Base-by-base conservation (phyloP, 2,797 vertebrate genomes). In the Aulostomus chinensis region DNA sequence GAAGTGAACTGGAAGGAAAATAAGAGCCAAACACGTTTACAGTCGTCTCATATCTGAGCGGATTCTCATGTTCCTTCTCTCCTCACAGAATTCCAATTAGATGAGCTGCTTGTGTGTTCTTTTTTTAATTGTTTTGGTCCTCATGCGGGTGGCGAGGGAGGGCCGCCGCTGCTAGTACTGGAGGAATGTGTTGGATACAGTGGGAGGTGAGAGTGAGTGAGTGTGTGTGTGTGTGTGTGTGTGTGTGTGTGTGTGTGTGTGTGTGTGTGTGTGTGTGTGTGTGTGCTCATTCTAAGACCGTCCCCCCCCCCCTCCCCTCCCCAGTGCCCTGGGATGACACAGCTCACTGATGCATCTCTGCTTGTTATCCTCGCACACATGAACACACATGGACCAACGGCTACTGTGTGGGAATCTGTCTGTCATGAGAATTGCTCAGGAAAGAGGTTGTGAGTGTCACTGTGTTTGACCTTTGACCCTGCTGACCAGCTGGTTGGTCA, bases 281-380 rank as follows among this genome's bases (percentile, higher is more conserved):
- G 45, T 29, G 58, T 17, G n/a, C n/a, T n/a, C n/a, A n/a, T n/a
- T n/a, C n/a, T n/a, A n/a, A n/a, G n/a, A n/a, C n/a, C n/a, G n/a
- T n/a, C n/a, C n/a, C n/a, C 17, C 34, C 18, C n/a, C 18, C 49
- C 68, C 34, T 54, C 50, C 76, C 65, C 62, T 68, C 76, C 71
- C 69, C 29, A 68, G 68, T 78, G 90, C 87, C 91, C 76, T 77
- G 25, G 87, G 92, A 94, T 93, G 94, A 94, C 92, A 93, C 91
- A 67, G 89, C 87, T 91, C 93, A 94, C 88, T 94, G 94, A 93
- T 94, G 91, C 92, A 85, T 91, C 89, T 81, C 84, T 4, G 67
- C 92, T 95, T 93, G 95, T 96, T 96, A 95, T 89, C 92, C 94
- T 93, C 89, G 88, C 88, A 81, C 91, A 89, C 84, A 86, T 87